Percentiles rank a stretch among this genome's conserved stretches.
phyloP scores from a whole-genome alignment of 1,140 invertebrate genomes.

The Cecropterus lyciades region DNA sequence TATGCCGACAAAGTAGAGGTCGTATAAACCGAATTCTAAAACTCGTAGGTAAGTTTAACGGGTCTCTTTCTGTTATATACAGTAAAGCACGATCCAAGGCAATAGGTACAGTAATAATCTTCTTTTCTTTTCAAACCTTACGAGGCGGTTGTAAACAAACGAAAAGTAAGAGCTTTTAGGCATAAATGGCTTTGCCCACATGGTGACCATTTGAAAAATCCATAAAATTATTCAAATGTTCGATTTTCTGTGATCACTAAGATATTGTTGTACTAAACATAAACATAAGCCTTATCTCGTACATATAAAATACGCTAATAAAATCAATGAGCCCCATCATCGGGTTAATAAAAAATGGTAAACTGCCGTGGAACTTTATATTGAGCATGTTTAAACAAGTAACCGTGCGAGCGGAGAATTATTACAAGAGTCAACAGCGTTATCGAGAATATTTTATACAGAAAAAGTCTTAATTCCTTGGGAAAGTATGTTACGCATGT shows the following conservation, averaged over 20 bases:
- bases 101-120: slow-evolving; percentile 19
- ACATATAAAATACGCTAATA: slow-evolving; percentile 19
- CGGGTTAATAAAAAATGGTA: slow-evolving; percentile 11
- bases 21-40: slow-evolving; percentile 20
- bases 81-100: slow-evolving; percentile 8
- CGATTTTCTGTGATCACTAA: slow-evolving; percentile 9
- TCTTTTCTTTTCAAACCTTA: too few species aligned
- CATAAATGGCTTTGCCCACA: slow-evolving; percentile 22
- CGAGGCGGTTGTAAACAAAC: too few species aligned
- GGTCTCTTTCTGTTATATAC: slow-evolving; percentile 5
- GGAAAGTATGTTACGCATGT: slow-evolving; percentile 70
- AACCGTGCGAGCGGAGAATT: slow-evolving; percentile 24
- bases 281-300: slow-evolving; percentile 12
- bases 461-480: slow-evolving; percentile 45
- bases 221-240: slow-evolving; percentile 24
- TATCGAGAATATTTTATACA: slow-evolving; percentile 34
- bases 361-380: neutral
- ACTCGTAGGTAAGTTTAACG: slow-evolving; percentile 22
- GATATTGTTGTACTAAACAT: slow-evolving; percentile 13
- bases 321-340: slow-evolving; percentile 20
- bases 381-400: slow-evolving; percentile 9
- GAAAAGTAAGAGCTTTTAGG: slow-evolving; percentile 20
- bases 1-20: slow-evolving; percentile 56
- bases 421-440: slow-evolving; percentile 13
- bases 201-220: slow-evolving; percentile 16